These are phyloP conservation scores for Cricetomys ansorgei DNA, from an alignment of 2,113 vertebrate species.

Conservation along the genomic window DNA sequence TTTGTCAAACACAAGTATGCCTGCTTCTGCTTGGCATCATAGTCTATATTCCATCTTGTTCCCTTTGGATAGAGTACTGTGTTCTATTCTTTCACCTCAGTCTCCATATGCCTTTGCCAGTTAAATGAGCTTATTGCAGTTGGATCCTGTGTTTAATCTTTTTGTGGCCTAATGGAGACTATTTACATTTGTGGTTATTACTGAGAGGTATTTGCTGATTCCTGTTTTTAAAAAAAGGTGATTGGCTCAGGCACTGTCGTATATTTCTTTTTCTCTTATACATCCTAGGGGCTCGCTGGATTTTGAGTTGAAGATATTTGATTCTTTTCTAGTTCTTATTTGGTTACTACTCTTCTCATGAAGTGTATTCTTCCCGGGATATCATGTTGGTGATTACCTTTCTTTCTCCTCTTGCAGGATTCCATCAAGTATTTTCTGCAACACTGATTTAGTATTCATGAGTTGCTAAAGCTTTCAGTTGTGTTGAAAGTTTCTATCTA, in stretches of 20 bases:
- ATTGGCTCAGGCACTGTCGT: not conserved
- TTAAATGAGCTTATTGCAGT: not conserved
- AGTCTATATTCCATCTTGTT: too few relatives aligned
- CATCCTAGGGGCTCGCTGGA: not conserved
- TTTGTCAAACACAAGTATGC: not conserved
- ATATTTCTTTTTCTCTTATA: not conserved
- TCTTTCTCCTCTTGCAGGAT: not conserved
- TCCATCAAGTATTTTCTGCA: not conserved
- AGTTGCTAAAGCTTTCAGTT: not conserved
- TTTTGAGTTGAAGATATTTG: not conserved
- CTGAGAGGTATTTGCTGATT: not conserved
- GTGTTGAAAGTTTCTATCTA: not conserved
- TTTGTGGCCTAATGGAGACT: not conserved
- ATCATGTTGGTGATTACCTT: not conserved
- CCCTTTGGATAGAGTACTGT: not conserved
- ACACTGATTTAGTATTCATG: not conserved
- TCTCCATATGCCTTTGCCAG: not conserved
- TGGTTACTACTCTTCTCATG: not conserved
- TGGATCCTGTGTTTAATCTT: not conserved
- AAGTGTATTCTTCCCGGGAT: not conserved
- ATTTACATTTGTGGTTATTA: not conserved
- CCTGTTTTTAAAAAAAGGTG: not conserved
- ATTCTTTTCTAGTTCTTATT: not conserved
- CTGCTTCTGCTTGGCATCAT: too few relatives aligned
- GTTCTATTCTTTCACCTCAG: not conserved